Base-by-base conservation (phyloP, 64 coral and sea anemone genomes). In the Cladopsammia gracilis region DNA sequence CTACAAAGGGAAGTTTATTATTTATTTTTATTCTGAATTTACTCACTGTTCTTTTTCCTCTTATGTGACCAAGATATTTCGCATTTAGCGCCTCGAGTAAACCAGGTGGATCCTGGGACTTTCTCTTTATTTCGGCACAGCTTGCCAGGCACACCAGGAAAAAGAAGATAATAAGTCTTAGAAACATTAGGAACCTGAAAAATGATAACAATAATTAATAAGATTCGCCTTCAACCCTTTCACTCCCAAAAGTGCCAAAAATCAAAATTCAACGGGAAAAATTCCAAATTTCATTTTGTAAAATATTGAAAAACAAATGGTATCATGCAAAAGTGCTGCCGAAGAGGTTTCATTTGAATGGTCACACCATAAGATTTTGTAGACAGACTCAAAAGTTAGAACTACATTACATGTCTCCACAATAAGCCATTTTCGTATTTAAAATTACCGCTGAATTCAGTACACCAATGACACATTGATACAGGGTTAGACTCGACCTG, bases 1-100 rank as follows among this genome's bases (percentile, higher is more conserved):
- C 8, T 25, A 70, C 67, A 75, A 49, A 56, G 5, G 53, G 7
- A 12, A 56, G 53, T 10, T 34, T 34, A 34, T 34, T 10, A 56
- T 56, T 56, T 56, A 56, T 56, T 7, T 56, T 56, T 56, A 73
- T 43, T 10, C 6, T 47, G 6, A 20, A 5, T 64, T 10, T 22
- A 67, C 80, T 84, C 22, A 84, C 80, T 7, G 25, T 64, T 82
- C 80, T 66, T 68, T 84, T 84, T 20, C 80, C 80, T 24, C 80
- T 84, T 4, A 84, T 45, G 34, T 84, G 80, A 50, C 61, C 80
- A 66, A 67, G 67, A 68, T 84, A 84, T 84, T 84, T 68, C 3
- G 80, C 7, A 16, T 68, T 84, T 10, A 84, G 45, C 16, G 80
- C 80, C 22, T 66, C 0, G 1, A 49, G 45, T 68, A 67, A 67